Percentiles rank a stretch among this genome's conserved stretches.
Conservation (phyloP, 1,140 invertebrate species). For the Hyles vespertilio region DNA sequence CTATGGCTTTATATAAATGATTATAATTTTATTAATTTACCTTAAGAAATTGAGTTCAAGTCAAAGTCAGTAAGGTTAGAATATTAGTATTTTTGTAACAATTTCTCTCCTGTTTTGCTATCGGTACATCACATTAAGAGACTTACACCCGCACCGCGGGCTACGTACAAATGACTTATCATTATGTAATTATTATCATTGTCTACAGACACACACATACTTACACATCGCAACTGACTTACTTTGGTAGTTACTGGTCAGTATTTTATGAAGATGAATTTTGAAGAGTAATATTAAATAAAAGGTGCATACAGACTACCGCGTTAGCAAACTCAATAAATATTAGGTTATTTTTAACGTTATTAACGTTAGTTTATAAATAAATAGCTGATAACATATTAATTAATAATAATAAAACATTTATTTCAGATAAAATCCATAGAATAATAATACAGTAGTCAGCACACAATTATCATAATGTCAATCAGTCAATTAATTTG, state of each 20-base stretch:
- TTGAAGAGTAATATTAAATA: not conserved
- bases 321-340: no score
- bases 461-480: no score
- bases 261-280: not conserved
- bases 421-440: no score
- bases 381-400: not conserved
- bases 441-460: no score
- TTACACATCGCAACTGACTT: slow-evolving; percentile 10
- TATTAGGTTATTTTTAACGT: no score
- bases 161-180: slow-evolving; percentile 69
- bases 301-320: no score
- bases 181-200: slow-evolving; percentile 74
- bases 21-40: no score
- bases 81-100: not conserved
- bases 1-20: no score
- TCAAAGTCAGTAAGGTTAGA: no score
- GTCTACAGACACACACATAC: slow-evolving; percentile 34
- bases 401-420: no score
- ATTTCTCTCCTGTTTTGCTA: slow-evolving; percentile 25
- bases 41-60: no score
- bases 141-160: slow-evolving; percentile 54
- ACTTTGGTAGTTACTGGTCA: not conserved
- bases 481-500: no score
- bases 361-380: not conserved
- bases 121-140: slow-evolving; percentile 38